phyloP scores from a whole-genome alignment of 35 echinoderm and acorn worm genomes.

The Heliocidaris tuberculata region DNA sequence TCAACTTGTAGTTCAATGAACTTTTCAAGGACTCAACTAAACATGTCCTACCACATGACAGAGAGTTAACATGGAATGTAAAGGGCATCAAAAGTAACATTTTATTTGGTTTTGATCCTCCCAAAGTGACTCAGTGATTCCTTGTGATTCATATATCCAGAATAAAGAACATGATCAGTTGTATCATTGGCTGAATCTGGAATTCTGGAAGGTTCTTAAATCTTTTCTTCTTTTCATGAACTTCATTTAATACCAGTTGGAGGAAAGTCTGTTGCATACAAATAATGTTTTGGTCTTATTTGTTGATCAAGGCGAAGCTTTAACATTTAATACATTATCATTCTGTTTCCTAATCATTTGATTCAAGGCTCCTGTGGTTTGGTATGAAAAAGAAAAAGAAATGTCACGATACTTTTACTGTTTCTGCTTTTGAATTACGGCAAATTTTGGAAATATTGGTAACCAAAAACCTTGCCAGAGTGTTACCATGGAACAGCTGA shows the following conservation, averaged over 20 bases:
- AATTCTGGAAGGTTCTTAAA: background rate
- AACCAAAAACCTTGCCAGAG: background rate
- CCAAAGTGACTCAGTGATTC: background rate
- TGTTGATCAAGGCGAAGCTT: too few relatives aligned
- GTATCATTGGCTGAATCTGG: background rate
- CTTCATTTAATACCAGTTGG: too few relatives aligned
- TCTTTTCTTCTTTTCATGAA: too few relatives aligned
- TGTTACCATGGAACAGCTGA: background rate
- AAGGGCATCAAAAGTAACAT: background rate
- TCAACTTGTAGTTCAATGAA: background rate
- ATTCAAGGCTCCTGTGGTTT: too few relatives aligned
- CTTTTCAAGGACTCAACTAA: background rate
- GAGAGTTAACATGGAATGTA: background rate
- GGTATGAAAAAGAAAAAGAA: too few relatives aligned
- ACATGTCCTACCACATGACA: background rate
- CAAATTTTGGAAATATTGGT: too few relatives aligned
- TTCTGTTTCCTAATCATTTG: too few relatives aligned
- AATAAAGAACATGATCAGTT: background rate
- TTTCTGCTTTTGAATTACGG: too few relatives aligned
- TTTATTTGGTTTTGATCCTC: conserved; percentile 3
- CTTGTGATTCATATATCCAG: background rate
- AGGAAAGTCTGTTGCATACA: too few relatives aligned
- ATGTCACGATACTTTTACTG: too few relatives aligned
- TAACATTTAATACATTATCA: too few relatives aligned
- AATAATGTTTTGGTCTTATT: too few relatives aligned